Percentiles rank a stretch among this genome's conserved stretches.
Evolutionary conservation across 2,797 vertebrate species (phyloP).

Genomic region (Telmatherina bonti): DNA sequence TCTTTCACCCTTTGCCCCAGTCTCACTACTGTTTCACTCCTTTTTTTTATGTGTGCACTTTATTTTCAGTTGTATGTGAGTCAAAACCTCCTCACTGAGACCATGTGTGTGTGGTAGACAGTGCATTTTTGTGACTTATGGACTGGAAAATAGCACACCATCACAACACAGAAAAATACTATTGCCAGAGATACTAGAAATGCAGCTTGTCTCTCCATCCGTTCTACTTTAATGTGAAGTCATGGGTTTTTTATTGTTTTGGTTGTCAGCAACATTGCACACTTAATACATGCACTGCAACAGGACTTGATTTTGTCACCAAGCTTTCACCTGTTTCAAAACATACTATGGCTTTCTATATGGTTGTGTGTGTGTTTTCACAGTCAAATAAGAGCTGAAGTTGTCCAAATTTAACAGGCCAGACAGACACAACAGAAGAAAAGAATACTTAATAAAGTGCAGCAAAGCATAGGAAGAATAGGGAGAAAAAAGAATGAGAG

Average conservation of each 20-base stretch:
- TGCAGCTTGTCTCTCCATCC: constrained; percentile 52
- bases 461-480: constrained; percentile 16
- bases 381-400: constrained; percentile 20
- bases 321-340: constrained; percentile 56
- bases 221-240: constrained; percentile 61
- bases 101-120: constrained; percentile 44
- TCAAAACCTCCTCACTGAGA: constrained; percentile 36
- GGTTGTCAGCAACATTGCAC: constrained; percentile 50
- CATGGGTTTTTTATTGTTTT: constrained; percentile 52
- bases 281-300: constrained; percentile 47
- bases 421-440: background rate
- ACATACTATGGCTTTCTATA: background rate
- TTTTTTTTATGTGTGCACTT: constrained; percentile 47
- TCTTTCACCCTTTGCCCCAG: constrained; percentile 8
- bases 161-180: constrained; percentile 65
- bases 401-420: constrained; percentile 1
- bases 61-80: constrained; percentile 58
- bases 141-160: constrained; percentile 73
- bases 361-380: constrained; percentile 4
- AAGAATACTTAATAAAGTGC: constrained; percentile 25
- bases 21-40: constrained; percentile 26
- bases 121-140: constrained; percentile 62
- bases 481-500: constrained; percentile 31
- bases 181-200: constrained; percentile 43
- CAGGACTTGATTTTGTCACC: constrained; percentile 51